These are phyloP conservation scores for Chromoteleia sp. DNA, from an alignment of 2,888 invertebrate species.

Conservation along the genomic window DNA sequence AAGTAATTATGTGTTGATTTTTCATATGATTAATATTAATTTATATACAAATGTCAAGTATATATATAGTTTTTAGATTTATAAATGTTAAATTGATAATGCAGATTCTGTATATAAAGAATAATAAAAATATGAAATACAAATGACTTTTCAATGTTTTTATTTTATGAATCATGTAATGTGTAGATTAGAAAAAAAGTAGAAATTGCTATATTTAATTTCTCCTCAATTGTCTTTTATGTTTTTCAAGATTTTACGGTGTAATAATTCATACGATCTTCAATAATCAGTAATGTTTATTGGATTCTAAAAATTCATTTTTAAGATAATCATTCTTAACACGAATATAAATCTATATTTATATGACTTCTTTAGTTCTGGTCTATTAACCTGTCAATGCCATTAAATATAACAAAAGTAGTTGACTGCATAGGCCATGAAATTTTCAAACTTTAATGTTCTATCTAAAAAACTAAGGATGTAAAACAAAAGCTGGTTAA, in stretches of 20 bases:
- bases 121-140: conserved; percentile 43
- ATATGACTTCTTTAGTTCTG: conserved; percentile 30
- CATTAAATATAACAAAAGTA: conserved; percentile 48
- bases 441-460: conserved; percentile 30
- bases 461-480: conserved; percentile 18
- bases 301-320: conserved; percentile 8
- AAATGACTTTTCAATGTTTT: neutral
- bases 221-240: neutral
- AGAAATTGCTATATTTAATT: no score
- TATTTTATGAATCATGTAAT: neutral
- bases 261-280: neutral
- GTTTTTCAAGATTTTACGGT: neutral
- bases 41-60: conserved; percentile 39
- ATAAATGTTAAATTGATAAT: conserved; percentile 39
- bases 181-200: neutral
- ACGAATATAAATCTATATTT: conserved; percentile 29
- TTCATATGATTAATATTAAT: conserved; percentile 38
- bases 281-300: neutral
- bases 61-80: conserved; percentile 54
- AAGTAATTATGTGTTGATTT: conserved; percentile 33
- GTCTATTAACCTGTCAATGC: conserved; percentile 49
- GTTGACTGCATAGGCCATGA: conserved; percentile 35
- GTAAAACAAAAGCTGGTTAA: conserved; percentile 34
- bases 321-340: conserved; percentile 14
- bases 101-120: conserved; percentile 42